phyloP scores from a whole-genome alignment of 1,140 invertebrate genomes.

The Zophobas morio region DNA sequence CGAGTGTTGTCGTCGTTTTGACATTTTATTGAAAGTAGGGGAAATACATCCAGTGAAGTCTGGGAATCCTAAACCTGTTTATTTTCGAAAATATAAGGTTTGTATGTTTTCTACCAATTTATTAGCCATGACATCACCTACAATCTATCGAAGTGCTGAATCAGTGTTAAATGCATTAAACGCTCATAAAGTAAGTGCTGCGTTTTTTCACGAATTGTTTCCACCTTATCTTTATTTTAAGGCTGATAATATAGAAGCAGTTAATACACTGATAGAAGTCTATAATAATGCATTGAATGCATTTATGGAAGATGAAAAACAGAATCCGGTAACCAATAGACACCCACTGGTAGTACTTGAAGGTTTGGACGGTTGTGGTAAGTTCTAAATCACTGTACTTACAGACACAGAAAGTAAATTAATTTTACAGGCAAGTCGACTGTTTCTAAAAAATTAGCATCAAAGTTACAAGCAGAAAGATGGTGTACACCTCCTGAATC shows the following conservation, averaged over 20 bases:
- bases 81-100: too few relatives aligned
- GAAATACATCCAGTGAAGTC: background rate
- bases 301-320: constrained; percentile 34
- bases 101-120: too few relatives aligned
- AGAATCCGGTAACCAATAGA: constrained; percentile 22
- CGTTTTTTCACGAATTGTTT: background rate
- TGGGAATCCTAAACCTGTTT: background rate
- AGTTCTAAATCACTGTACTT: background rate
- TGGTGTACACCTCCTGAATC: constrained; percentile 61
- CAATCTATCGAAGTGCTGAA: constrained; percentile 29
- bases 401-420: background rate
- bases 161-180: constrained; percentile 47
- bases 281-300: constrained; percentile 50
- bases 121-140: constrained; percentile 7
- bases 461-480: constrained; percentile 53
- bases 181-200: constrained; percentile 27
- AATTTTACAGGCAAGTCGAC: constrained; percentile 62
- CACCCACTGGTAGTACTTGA: constrained; percentile 61
- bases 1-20: background rate
- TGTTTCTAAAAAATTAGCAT: constrained; percentile 54
- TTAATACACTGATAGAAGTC: constrained; percentile 52
- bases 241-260: constrained; percentile 47
- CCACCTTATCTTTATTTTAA: constrained; percentile 24
- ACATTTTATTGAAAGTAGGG: background rate
- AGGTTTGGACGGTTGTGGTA: constrained; percentile 65